phyloP scores from a whole-genome alignment of 1,140 invertebrate genomes.

The Drosophila kikkawai region DNA sequence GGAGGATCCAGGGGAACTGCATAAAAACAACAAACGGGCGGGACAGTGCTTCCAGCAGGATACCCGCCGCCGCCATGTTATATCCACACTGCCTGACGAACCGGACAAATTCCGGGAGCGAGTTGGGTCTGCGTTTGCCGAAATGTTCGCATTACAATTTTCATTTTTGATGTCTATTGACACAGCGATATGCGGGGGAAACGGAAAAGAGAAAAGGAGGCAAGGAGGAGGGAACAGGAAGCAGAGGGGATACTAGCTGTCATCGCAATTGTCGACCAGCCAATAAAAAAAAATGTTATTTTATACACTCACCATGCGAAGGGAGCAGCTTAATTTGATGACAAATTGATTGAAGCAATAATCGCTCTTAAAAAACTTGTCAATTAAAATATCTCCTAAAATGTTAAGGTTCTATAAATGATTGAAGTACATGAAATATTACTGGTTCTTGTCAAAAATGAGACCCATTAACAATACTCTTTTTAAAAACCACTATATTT shows the following conservation, averaged over 20 bases:
- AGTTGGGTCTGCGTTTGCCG: slow-evolving; percentile 44
- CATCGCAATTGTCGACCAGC: slow-evolving; percentile 45
- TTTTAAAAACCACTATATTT: background rate
- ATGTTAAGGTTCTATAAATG: too few relatives aligned
- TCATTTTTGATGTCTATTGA: slow-evolving; percentile 84
- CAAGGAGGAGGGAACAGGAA: background rate
- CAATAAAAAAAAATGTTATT: slow-evolving; percentile 43
- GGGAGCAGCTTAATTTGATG: background rate
- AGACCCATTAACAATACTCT: background rate
- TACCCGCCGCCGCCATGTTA: slow-evolving; percentile 28
- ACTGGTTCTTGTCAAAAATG: too few relatives aligned
- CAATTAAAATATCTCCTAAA: background rate
- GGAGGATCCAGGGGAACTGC: slow-evolving; percentile 16
- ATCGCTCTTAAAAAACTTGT: background rate
- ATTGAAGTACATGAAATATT: too few relatives aligned
- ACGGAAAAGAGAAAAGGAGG: background rate
- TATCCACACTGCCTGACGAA: slow-evolving; percentile 68
- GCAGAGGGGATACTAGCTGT: slow-evolving; percentile 52
- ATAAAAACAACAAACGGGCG: slow-evolving; percentile 77
- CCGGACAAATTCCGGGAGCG: slow-evolving; percentile 42
- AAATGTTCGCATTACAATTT: slow-evolving; percentile 83
- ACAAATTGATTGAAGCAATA: slow-evolving; percentile 2
- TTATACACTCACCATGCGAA: slow-evolving; percentile 24
- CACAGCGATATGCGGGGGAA: slow-evolving; percentile 41
- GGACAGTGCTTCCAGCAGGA: slow-evolving; percentile 29